Evolutionary conservation across 2,113 vertebrate genomes (phyloP), one percentile per base, ranked within the genome.

Genomic region (Sorex araneus): DNA sequence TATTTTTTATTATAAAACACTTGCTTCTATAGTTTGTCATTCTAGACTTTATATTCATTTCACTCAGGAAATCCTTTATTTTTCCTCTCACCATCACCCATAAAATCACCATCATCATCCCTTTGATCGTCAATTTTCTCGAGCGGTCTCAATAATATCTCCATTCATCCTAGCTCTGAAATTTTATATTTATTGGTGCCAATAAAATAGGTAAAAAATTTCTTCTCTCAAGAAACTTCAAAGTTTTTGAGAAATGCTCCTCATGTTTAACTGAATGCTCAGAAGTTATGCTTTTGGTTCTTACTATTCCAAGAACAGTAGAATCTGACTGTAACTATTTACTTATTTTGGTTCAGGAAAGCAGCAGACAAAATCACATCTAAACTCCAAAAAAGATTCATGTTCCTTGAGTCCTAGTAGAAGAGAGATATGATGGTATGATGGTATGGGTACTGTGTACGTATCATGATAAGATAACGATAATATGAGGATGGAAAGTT

Each of bases 321-420:
- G 64, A 60, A 47, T 71, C 71, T 84, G 30, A 30, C 50, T 67
- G 2, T 78, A 27, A 70, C 63, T 70, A 18, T 28, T 8, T 9
- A 45, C 34, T 87, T 50, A 45, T n/a, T 87, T 91, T 84, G 34
- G 19, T 81, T 91, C 36, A 64, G 79, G 86, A 89, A 13, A 70
- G 23, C 27, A 66, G 7, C 1, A 50, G 4, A 36, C 1, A 84
- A 36, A 60, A 67, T 84, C 70, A 57, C 4, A 30, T 50, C 11
- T 67, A 83, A 76, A 75, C 19, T 73, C 19, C 40, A 7, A 82
- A 77, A 77, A 77, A 30, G 69, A 45, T 15, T 66, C 23, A 12
- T 28, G 32, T 73, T 81, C 21, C 36, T 11, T 16, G 32, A 86
- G 60, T 75, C 76, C 43, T 19, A 25, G 32, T 28, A 32, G 16